Base-by-base conservation (phyloP, 2,888 invertebrate species). In the Onchidella celtica region DNA sequence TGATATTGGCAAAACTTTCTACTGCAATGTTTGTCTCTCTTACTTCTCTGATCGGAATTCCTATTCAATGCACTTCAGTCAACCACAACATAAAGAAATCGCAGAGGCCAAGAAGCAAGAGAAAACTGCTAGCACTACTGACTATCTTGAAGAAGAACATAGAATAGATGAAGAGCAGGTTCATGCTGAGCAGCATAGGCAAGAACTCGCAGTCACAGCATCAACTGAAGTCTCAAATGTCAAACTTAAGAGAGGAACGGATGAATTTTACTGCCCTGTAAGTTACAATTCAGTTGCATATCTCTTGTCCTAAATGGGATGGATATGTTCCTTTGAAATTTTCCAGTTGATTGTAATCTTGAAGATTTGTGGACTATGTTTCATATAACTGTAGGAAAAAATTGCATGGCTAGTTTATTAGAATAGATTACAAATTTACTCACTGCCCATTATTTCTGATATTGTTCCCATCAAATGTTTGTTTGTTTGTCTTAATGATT, bases 1-100 rank as follows among this genome's bases (percentile, higher is more conserved):
- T 38, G 79, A 66, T 36, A 36, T 36, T 21, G 65, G n/a, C 2
- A 82, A 77, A 47, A 65, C 79, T 6, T 80, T 80, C 38, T 82
- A 66, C 59, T 82, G 82, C 36, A 82, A 79, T 73, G 75, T 77
- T 17, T 82, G 84, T 59, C 68, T 82, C 61, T 73, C 72, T 70
- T 80, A 66, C 21, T 84, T 79, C 27, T 27, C 66, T 0, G 79
- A 84, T 34, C 75, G 81, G 4, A 66, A 40, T 38, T 27, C 79
- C 11, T 84, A 79, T 72, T 79, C 70, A 1, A 34, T 75, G 14
- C 82, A 84, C 57, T 80, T 82, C 40, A 69, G 72, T 29, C 72
- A 76, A 14, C 21, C 78, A 34, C 61, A 70, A 47, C 85, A 85
- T 63, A 82, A 79, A 21, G 63, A 77, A 24, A 70, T 73, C 21